Percentiles rank a stretch among this genome's conserved stretches.
Evolutionary conservation across 2,113 vertebrate species (phyloP).

Genomic region (Henicopernis longicauda): DNA sequence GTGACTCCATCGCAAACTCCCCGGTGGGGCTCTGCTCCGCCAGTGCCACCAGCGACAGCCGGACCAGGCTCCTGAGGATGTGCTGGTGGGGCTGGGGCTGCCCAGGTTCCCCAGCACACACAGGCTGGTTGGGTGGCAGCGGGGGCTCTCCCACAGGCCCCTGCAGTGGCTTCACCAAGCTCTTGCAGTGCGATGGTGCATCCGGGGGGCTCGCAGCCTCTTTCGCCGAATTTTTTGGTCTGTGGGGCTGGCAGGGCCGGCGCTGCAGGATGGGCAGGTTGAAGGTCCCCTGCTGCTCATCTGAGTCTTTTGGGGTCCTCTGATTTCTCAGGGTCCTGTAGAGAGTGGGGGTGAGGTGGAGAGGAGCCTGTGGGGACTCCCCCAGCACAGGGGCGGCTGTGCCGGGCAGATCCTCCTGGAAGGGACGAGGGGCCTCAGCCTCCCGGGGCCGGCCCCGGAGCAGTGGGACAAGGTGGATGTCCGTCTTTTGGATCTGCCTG

Average conservation of each 20-base stretch:
- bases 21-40: constrained; percentile 81
- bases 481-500: constrained; percentile 89
- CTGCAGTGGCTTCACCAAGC: constrained; percentile 25
- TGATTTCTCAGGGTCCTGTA: constrained; percentile 83
- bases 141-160: neutral
- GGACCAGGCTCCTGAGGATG: constrained; percentile 87
- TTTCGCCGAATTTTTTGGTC: neutral
- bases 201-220: constrained; percentile 36
- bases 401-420: neutral
- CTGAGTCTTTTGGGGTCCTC: constrained; percentile 48
- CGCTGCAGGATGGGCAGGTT: constrained; percentile 55
- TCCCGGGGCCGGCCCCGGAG: constrained; percentile 71
- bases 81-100: constrained; percentile 70
- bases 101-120: constrained; percentile 39
- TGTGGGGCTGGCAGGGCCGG: constrained; percentile 63
- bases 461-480: constrained; percentile 88
- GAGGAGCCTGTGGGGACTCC: constrained; percentile 39
- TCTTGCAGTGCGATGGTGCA: constrained; percentile 43
- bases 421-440: constrained; percentile 16
- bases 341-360: constrained; percentile 77
- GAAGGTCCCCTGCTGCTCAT: constrained; percentile 52
- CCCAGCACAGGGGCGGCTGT: accelerated
- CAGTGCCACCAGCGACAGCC: constrained; percentile 90
- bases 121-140: neutral
- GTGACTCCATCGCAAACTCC: constrained; percentile 83